A percentile compares a stretch with the other conserved stretches of the same genome.
Evolutionary conservation across 1,140 invertebrate species (phyloP).

Genomic region (Heliconius himera): DNA sequence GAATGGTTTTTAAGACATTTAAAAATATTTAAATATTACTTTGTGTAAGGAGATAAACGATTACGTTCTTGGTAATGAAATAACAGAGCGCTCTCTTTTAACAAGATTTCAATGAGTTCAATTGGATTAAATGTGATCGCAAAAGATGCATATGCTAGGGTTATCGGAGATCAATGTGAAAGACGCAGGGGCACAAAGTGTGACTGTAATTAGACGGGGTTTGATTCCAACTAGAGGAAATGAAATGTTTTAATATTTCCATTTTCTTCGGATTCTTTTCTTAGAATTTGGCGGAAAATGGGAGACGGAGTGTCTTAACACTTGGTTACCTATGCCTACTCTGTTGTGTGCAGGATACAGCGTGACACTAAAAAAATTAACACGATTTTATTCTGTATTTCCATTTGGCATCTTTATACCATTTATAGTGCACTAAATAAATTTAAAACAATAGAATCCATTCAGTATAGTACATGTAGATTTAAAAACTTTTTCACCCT

Average conservation of each 20-base stretch:
- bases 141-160: conserved; percentile 1
- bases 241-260: no score
- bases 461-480: no score
- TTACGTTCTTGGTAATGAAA: conserved; percentile 3
- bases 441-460: no score
- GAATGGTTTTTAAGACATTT: background rate
- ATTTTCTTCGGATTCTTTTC: no score
- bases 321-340: no score
- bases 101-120: conserved; percentile 32
- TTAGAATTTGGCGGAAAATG: no score
- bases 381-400: background rate
- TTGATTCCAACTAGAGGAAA: no score
- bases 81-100: conserved; percentile 19
- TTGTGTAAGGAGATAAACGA: conserved; percentile 3
- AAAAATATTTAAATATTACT: conserved; percentile 29
- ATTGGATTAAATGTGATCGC: conserved; percentile 31
- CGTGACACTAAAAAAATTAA: background rate
- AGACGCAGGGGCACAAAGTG: no score
- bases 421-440: background rate
- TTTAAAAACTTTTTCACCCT: background rate
- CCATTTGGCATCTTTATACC: background rate
- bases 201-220: no score
- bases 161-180: background rate
- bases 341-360: no score
- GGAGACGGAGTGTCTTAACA: no score